Evolutionary conservation across 2,888 invertebrate genomes (phyloP).

Genomic region (Yponomeuta plumbellus): DNA sequence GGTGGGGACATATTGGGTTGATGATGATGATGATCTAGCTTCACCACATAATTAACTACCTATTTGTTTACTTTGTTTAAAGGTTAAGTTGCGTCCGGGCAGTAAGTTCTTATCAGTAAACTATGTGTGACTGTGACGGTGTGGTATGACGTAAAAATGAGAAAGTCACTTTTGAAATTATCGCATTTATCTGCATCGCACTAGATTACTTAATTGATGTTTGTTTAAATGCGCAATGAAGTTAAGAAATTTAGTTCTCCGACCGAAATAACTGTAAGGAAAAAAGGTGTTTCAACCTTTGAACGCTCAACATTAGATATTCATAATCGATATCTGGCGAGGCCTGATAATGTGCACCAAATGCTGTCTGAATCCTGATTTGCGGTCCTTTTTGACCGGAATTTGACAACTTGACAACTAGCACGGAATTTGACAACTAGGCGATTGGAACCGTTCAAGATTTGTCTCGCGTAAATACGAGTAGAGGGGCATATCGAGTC

Average conservation of each 20-base stretch:
- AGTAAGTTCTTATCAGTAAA: neutral
- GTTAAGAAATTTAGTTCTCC: neutral
- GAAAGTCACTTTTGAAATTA: neutral
- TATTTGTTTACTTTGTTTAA: neutral
- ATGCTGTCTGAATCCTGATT: too few species aligned
- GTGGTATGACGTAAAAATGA: neutral
- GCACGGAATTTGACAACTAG: too few species aligned
- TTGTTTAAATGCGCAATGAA: neutral
- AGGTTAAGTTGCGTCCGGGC: constrained; percentile 1
- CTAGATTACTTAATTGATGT: neutral
- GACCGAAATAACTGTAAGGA: neutral
- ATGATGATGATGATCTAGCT: neutral
- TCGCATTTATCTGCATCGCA: neutral
- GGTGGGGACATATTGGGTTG: too few species aligned
- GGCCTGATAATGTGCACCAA: too few species aligned
- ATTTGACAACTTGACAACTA: too few species aligned
- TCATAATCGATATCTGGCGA: neutral
- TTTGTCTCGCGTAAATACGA: too few species aligned
- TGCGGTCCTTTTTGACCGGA: too few species aligned
- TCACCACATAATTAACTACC: neutral
- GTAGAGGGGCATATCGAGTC: too few species aligned
- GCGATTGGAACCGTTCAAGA: too few species aligned
- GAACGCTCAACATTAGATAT: neutral
- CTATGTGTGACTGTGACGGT: neutral
- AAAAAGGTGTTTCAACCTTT: neutral